These are phyloP conservation scores for Aphelenchoides fujianensis DNA, from an alignment of 1,140 invertebrate genomes.

Conservation along the genomic window DNA sequence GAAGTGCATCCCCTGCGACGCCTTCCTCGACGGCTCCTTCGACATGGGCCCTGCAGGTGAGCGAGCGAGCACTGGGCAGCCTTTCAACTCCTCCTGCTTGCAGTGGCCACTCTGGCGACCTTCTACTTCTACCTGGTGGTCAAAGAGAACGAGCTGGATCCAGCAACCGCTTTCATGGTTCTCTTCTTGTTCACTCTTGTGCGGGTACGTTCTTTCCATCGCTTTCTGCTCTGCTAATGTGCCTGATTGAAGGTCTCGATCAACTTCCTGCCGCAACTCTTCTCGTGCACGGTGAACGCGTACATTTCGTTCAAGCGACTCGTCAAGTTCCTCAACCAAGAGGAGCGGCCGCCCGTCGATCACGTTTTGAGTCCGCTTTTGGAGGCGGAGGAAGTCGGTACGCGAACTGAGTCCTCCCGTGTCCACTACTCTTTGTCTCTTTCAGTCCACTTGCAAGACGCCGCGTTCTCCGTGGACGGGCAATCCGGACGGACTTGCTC, in stretches of 20 bases:
- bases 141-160: slow-evolving; percentile 62
- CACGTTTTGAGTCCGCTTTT: slow-evolving; percentile 67
- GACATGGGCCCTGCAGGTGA: slow-evolving; percentile 40
- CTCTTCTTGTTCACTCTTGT: slow-evolving; percentile 77
- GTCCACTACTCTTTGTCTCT: too few relatives aligned
- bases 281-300: slow-evolving; percentile 48
- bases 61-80: slow-evolving; percentile 39
- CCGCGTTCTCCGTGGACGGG: slow-evolving; percentile 54
- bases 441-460: neutral
- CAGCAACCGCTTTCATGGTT: slow-evolving; percentile 78
- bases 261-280: slow-evolving; percentile 54
- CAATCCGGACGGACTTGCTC: slow-evolving; percentile 28
- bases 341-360: slow-evolving; percentile 91
- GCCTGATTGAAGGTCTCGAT: too few relatives aligned
- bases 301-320: slow-evolving; percentile 53
- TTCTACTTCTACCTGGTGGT: slow-evolving; percentile 64
- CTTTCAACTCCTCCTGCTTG: slow-evolving; percentile 41
- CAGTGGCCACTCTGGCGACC: slow-evolving; percentile 64
- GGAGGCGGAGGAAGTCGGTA: slow-evolving; percentile 59
- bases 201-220: too few relatives aligned
- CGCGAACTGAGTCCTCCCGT: slow-evolving; percentile 18
- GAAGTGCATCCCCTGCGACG: slow-evolving; percentile 64
- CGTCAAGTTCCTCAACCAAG: slow-evolving; percentile 51
- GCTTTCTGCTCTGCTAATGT: too few relatives aligned
- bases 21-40: slow-evolving; percentile 62